phyloP scores from a whole-genome alignment of 2,797 vertebrate genomes.

The Pantherophis alleghaniensis region DNA sequence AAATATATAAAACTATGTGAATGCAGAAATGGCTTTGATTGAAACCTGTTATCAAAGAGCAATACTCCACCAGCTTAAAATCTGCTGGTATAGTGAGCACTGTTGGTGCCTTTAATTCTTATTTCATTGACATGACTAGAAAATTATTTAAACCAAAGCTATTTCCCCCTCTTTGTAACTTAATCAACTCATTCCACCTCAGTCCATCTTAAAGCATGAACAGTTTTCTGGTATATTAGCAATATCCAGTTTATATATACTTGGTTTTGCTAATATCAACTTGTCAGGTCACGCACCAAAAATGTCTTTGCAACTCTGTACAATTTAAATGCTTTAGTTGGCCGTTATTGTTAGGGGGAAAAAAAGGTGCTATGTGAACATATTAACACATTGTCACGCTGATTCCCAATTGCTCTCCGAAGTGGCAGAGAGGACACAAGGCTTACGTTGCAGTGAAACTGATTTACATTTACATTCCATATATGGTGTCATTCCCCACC shows the following conservation, averaged over 20 bases:
- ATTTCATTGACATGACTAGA: neutral
- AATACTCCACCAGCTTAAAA: neutral
- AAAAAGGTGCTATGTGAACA: neutral
- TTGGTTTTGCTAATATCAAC: neutral
- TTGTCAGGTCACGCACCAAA: neutral
- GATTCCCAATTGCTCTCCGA: neutral
- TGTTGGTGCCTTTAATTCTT: neutral
- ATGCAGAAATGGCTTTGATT: neutral
- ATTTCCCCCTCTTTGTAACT: neutral
- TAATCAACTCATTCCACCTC: neutral
- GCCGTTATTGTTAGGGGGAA: fast-evolving
- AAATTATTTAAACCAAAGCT: neutral
- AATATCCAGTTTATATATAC: neutral
- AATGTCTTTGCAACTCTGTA: slow-evolving; percentile 1
- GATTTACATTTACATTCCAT: fast-evolving
- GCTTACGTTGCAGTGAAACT: fast-evolving
- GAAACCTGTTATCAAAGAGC: neutral
- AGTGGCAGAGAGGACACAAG: neutral
- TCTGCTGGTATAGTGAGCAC: fast-evolving
- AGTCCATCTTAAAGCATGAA: neutral
- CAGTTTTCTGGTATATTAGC: neutral
- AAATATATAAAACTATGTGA: neutral
- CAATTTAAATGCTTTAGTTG: neutral
- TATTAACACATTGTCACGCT: neutral
- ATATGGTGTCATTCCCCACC: fast-evolving